phyloP scores from a whole-genome alignment of 64 coral and sea anemone genomes.

The Astreopora myriophthalma region DNA sequence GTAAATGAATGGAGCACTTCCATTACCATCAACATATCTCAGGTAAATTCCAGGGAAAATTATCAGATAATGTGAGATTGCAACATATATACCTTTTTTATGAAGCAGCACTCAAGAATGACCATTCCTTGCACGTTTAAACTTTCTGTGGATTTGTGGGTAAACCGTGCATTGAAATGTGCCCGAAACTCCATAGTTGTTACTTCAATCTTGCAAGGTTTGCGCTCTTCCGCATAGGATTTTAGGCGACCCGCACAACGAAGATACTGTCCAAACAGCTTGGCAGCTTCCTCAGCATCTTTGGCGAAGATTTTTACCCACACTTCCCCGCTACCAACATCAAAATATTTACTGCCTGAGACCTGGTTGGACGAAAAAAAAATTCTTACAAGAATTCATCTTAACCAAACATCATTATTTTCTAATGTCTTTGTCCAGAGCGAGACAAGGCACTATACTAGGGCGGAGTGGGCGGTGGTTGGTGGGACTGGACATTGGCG shows the following conservation, averaged over 20 bases:
- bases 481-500: too few relatives aligned
- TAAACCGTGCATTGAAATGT: background rate
- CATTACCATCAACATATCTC: background rate
- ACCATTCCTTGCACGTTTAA: background rate
- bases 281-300: constrained; percentile 10
- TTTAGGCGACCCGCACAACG: background rate
- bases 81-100: constrained; percentile 10
- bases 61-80: background rate
- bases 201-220: constrained; percentile 1
- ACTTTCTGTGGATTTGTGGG: background rate
- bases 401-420: too few relatives aligned
- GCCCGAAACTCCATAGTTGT: background rate
- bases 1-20: background rate
- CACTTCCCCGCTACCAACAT: background rate
- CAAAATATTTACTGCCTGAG: background rate
- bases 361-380: background rate
- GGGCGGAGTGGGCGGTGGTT: too few relatives aligned
- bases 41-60: background rate
- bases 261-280: background rate
- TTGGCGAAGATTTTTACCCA: background rate
- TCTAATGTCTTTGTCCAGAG: too few relatives aligned
- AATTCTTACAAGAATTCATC: too few relatives aligned
- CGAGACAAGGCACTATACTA: too few relatives aligned
- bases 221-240: background rate
- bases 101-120: background rate